phyloP scores from a whole-genome alignment of 2,888 invertebrate genomes.

The Eurytoma adleriae region DNA sequence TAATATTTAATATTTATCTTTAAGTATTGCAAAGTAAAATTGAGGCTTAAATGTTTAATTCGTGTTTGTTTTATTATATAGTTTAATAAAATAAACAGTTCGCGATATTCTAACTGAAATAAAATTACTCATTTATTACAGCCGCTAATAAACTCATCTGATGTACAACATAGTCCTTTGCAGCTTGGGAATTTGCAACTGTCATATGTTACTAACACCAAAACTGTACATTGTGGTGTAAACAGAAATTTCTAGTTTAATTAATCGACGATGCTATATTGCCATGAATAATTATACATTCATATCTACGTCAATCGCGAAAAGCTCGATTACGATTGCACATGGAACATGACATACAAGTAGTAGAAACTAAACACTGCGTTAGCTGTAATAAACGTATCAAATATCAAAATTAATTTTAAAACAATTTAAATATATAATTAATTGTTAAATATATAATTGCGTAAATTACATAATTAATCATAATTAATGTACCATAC shows the following conservation, averaged over 20 bases:
- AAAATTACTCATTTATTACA: slow-evolving; percentile 15
- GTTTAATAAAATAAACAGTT: too few species aligned
- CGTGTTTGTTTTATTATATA: too few species aligned
- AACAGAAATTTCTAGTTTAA: slow-evolving; percentile 49
- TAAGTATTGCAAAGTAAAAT: too few species aligned
- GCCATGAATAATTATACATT: slow-evolving; percentile 11
- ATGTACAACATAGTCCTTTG: not conserved
- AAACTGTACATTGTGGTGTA: slow-evolving; percentile 13
- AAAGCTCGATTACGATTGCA: slow-evolving; percentile 15
- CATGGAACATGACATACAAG: not conserved
- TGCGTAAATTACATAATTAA: too few species aligned
- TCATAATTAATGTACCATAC: too few species aligned
- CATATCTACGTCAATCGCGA: not conserved
- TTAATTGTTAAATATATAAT: too few species aligned
- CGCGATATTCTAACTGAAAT: not conserved
- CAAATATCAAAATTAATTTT: too few species aligned
- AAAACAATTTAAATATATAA: too few species aligned
- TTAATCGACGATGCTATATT: slow-evolving; percentile 44
- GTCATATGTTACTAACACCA: slow-evolving; percentile 16
- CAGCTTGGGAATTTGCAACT: not conserved
- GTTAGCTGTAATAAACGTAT: too few species aligned
- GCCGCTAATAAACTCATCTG: slow-evolving; percentile 27
- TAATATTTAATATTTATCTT: too few species aligned
- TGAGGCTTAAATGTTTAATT: too few species aligned
- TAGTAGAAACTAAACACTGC: not conserved